phyloP scores from a whole-genome alignment of 2,113 vertebrate genomes.

The Embiotoca jacksoni region DNA sequence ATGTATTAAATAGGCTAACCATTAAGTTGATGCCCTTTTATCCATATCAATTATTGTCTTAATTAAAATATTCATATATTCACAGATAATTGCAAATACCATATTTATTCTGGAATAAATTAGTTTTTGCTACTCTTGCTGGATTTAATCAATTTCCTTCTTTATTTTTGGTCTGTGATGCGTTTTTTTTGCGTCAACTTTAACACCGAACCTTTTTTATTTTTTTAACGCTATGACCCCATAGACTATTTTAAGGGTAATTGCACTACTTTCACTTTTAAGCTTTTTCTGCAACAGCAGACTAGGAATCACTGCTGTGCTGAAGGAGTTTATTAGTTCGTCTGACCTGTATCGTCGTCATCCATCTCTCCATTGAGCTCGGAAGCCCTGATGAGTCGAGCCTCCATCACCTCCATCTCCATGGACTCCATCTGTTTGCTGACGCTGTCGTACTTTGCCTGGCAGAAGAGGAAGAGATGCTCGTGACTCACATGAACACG shows the following conservation, averaged over 20 bases:
- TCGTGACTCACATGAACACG: slow-evolving; percentile 3
- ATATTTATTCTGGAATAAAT: too few relatives aligned
- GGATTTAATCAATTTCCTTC: too few relatives aligned
- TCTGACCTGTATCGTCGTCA: slow-evolving; percentile 90
- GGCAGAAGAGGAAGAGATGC: slow-evolving; percentile 28
- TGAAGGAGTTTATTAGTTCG: not conserved
- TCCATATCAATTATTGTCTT: too few relatives aligned
- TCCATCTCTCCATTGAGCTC: slow-evolving; percentile 96
- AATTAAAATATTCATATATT: too few relatives aligned
- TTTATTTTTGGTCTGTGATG: too few relatives aligned
- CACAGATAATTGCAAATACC: too few relatives aligned
- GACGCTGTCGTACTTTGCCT: slow-evolving; percentile 92
- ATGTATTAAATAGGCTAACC: too few relatives aligned
- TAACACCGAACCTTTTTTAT: too few relatives aligned
- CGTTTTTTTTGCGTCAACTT: too few relatives aligned
- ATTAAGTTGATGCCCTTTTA: too few relatives aligned
- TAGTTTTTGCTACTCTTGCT: too few relatives aligned
- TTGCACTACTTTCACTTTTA: not conserved
- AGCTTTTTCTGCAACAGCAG: not conserved
- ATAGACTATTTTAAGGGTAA: not conserved
- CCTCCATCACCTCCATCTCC: slow-evolving; percentile 99
- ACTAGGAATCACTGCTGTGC: not conserved
- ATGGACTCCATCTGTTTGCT: slow-evolving; percentile 96
- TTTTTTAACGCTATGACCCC: too few relatives aligned
- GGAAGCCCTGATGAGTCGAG: slow-evolving; percentile 93